Percentiles rank a stretch among this genome's conserved stretches.
Evolutionary conservation across 2,113 vertebrate genomes (phyloP).

Genomic region (Oryzias curvinotus): DNA sequence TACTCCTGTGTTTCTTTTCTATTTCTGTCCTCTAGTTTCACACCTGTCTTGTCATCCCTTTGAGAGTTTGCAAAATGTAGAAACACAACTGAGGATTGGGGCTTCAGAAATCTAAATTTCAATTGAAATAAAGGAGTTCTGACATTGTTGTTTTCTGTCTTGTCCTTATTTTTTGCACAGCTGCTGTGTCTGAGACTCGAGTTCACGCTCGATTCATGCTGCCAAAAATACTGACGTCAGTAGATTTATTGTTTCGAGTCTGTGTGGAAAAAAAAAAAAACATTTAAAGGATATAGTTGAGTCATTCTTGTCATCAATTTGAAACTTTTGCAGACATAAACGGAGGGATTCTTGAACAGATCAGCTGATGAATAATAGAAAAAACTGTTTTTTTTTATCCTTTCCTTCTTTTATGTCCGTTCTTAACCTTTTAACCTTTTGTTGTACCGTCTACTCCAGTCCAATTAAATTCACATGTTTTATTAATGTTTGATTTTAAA

Average conservation of each 20-base stretch:
- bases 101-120: slow-evolving; percentile 40
- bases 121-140: slow-evolving; percentile 13
- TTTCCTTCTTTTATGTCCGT: no score
- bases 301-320: background rate
- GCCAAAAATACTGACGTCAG: no score
- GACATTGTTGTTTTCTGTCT: background rate
- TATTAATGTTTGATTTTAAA: no score
- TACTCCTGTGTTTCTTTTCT: background rate
- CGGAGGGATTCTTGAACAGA: background rate
- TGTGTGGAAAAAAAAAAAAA: slow-evolving; percentile 10
- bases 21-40: slow-evolving; percentile 12
- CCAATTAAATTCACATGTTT: no score
- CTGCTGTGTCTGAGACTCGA: background rate
- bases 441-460: no score
- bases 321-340: background rate
- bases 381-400: no score
- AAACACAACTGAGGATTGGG: background rate
- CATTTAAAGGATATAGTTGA: background rate
- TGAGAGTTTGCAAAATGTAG: slow-evolving; percentile 11
- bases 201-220: no score
- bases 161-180: background rate
- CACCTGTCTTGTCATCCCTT: background rate
- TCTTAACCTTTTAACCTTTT: no score
- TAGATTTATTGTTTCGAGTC: slow-evolving; percentile 3
- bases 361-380: background rate